A percentile compares a stretch with the other conserved stretches of the same genome.
Conservation (phyloP, 2,797 vertebrate genomes). For the Artibeus jamaicensis region DNA sequence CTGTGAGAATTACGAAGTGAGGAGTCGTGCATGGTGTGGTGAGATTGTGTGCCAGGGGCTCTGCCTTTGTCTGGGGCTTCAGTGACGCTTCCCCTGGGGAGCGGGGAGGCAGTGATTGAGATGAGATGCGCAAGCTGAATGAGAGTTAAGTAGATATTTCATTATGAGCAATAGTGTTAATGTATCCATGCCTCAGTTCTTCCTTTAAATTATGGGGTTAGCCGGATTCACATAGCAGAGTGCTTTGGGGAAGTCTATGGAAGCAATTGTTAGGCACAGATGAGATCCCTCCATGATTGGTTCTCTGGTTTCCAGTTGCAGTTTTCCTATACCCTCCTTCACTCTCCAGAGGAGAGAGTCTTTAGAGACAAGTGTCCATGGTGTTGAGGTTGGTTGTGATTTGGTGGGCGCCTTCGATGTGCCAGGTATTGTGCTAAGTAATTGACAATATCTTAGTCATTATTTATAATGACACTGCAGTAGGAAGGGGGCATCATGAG, state of each 20-base stretch:
- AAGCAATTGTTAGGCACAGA: not conserved
- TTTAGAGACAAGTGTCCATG: not conserved
- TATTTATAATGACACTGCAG: not conserved
- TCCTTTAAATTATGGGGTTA: not conserved
- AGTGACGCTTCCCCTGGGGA: not conserved
- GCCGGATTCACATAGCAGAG: not conserved
- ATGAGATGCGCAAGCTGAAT: not conserved
- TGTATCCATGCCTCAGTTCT: not conserved
- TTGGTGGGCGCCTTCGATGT: not conserved
- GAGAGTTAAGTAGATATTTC: not conserved
- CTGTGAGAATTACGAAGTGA: not conserved
- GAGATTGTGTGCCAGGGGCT: not conserved
- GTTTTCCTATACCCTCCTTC: not conserved
- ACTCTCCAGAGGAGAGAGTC: not conserved
- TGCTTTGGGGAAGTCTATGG: not conserved
- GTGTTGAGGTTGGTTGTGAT: not conserved
- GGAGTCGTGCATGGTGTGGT: too few species aligned
- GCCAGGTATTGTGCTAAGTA: not conserved
- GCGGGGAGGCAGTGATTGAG: not conserved
- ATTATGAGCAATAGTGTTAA: not conserved
- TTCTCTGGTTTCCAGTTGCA: not conserved
- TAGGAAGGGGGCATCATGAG: not conserved
- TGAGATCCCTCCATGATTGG: not conserved
- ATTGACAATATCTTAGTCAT: not conserved
- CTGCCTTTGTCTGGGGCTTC: not conserved